Base-by-base conservation (phyloP, 2,888 invertebrate species). In the Encarsia formosa region DNA sequence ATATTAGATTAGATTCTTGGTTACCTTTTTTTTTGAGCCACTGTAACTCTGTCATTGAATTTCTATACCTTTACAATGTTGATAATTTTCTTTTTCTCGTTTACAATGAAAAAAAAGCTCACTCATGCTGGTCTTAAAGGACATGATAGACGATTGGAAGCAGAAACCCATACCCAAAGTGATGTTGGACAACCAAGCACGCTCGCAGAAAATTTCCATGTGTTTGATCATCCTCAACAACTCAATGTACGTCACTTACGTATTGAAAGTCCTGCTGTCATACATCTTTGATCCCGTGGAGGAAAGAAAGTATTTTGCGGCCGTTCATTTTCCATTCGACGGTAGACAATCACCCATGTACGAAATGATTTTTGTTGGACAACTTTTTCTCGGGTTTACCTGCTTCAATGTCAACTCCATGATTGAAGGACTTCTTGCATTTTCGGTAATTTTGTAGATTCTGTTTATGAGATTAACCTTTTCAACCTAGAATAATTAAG, bases 361-460 rank as follows among this genome's bases (percentile, higher is more conserved):
- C 16, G 60, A 60, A 24, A 2, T 54, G 2, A 26, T 57, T 23
- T 11, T 49, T 16, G 5, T 50, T 19, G 23, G 26, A 5, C 60
- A 60, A 45, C 42, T 60, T 13, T 8, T 57, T 18, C 55, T 52
- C 3, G 55, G 57, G 38, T 29, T 24, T 5, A 8, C 49, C 9
- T 51, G 53, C 19, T 57, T 55, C n/a, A 54, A 55, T 34, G 8
- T 35, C 15, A 50, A 52, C 5, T 41, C 45, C 38, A 24, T 42
- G 9, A 18, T 57, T 5, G 48, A 52, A 35, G 52, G 42, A 15
- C 26, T 59, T n/a, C 53, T 60, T 15, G 48, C 48, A 19, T 51
- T 51, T 8, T 19, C 47, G 56, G 59, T 59, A 54, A 51, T 4
- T n/a, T n/a, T n/a, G n/a, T n/a, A n/a, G n/a, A n/a, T n/a, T n/a